These are phyloP conservation scores for Radopholus similis DNA, from an alignment of 1,140 invertebrate species.

Conservation along the genomic window DNA sequence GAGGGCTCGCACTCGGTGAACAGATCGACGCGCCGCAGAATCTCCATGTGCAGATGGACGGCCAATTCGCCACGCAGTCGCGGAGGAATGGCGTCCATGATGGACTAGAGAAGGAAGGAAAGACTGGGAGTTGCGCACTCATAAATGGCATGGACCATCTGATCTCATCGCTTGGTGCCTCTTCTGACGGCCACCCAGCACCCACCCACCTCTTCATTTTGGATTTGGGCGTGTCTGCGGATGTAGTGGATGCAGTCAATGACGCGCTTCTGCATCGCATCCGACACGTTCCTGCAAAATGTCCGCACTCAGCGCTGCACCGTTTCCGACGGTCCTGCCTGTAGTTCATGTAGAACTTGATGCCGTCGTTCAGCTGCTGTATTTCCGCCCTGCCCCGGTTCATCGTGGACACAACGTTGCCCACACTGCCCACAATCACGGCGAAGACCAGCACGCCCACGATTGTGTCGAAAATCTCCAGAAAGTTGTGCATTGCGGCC, in stretches of 20 bases:
- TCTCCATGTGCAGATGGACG: constrained; percentile 80
- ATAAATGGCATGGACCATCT: no score
- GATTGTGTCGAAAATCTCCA: constrained; percentile 78
- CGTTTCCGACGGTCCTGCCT: constrained; percentile 16
- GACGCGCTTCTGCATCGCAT: constrained; percentile 63
- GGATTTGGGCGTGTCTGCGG: constrained; percentile 40
- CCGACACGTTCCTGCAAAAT: constrained; percentile 34
- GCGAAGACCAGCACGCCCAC: constrained; percentile 78
- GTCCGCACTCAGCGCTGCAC: background rate
- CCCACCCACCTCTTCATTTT: constrained; percentile 28
- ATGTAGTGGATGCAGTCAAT: constrained; percentile 44
- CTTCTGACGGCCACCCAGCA: background rate
- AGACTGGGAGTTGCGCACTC: background rate
- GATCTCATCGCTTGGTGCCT: no score
- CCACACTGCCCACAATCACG: constrained; percentile 83
- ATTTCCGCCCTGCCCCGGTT: constrained; percentile 85
- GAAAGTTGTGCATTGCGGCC: constrained; percentile 30
- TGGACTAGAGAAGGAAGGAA: constrained; percentile 22
- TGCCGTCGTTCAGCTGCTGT: constrained; percentile 86
- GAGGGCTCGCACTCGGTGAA: constrained; percentile 79
- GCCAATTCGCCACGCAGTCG: constrained; percentile 45
- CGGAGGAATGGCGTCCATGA: constrained; percentile 32
- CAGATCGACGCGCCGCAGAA: constrained; percentile 72
- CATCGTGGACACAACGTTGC: constrained; percentile 90
- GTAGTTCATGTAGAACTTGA: constrained; percentile 90